Base-by-base conservation (phyloP, 2,113 vertebrate genomes). In the Equus quagga region DNA sequence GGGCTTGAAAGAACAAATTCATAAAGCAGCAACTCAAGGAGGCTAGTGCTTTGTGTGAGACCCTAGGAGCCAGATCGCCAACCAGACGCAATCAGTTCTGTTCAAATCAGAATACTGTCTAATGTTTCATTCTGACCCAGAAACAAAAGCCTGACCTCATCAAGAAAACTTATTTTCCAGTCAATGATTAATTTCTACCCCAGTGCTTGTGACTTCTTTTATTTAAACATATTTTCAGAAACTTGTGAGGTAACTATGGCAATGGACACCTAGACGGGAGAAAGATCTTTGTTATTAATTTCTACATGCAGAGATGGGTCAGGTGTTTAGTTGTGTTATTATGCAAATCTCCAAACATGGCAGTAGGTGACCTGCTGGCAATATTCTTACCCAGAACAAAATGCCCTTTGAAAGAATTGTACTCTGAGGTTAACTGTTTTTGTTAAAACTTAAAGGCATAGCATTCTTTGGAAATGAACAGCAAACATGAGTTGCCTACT, bases 71-170 rank as follows among this genome's bases (percentile, higher is more conserved):
- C 72, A 70, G 28, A 65, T 95, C 62, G 65, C 85, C 60, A 94
- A 87, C 67, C 82, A 96, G 58, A 92, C 67, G 14, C 41, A 86
- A 93, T 96, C 82, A 91, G 82, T 84, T 97, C 78, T 97, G 86
- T 79, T 93, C 70, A 80, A 91, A 75, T 96, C 82, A 94, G 93
- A 97, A 96, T 62, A 93, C 73, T 83, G 84, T 82, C 89, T 91
- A 92, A 95, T 79, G 86, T 85, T 95, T 91, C 91, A 46, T 33
- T 76, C 67, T 97, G 97, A 96, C 96, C 96, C 91, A 98, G 85
- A 97, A 93, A 97, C 96, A 97, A 97, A 98, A 97, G 86, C 75
- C 89, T 96, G 96, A 96, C 97, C 96, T 98, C 89, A 80, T 96
- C 95, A 67, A 28, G 96, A 93, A 96, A 98, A 97, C 93, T 91